Evolutionary conservation across 2,888 invertebrate species (phyloP), one percentile per base, ranked within the genome.

Genomic region (Drosophila phalerata): DNA sequence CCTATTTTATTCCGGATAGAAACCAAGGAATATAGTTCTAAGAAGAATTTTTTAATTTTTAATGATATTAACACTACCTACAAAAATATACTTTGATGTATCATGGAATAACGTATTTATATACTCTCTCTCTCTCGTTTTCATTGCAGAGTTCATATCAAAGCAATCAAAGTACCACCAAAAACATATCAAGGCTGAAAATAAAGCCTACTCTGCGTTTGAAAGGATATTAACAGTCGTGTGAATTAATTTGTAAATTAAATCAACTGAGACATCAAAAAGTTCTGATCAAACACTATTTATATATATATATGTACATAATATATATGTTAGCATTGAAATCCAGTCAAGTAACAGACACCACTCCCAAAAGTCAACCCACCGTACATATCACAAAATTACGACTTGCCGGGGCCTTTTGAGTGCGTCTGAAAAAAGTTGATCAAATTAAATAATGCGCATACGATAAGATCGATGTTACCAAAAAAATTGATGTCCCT

Each of bases 391-490:
- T 67, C 69, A 56, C 13, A 66, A 64, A 34, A 32, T 25, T 6
- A 72, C 72, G 68, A 82, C 74, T 72, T 77, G 70, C 58, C 79
- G 77, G 65, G 68, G 68, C 72, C 73, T 48, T 65, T 79, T 65
- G 76, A 81, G 88, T 69, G 77, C 73, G 81, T 73, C 77, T 77
- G 72, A 69, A 77, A 65, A 69, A 73, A 80, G 85, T 92, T 89
- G 80, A 88, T 85, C 84, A 84, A 85, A 87, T 90, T 90, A 90
- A 88, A 92, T 91, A 92, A 93, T 92, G 93, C 90, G 82, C 90
- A 91, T 91, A 91, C 90, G 91, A 89, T 92, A 92, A 88, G 90
- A 92, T 93, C 91, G 91, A 93, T 93, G 93, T 92, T 93, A 92
- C 92, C 92, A 92, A 91, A 90, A 92, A 90, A 92, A 90, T 92